Base-by-base conservation (phyloP, 1,140 invertebrate genomes). In the Gonatopus flavifemur region DNA sequence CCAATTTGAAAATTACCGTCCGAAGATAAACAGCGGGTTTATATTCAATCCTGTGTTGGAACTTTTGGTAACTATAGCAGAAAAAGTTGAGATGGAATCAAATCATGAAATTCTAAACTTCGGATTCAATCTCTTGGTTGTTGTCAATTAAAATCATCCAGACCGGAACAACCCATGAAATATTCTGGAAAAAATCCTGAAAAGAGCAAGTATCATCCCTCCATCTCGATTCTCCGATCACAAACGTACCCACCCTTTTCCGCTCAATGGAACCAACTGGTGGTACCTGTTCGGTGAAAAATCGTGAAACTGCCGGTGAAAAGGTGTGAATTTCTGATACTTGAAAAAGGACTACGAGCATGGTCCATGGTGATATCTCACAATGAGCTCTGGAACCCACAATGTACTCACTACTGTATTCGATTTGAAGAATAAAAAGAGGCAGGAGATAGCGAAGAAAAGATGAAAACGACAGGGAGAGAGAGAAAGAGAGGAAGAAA, bases 261-360 rank as follows among this genome's bases (percentile, higher is more conserved):
- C 63, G 63, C 64, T 67, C 60, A 66, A 67, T 67, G 59, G 55
- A 57, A 58, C 52, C n/a, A n/a, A n/a, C n/a, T n/a, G n/a, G n/a
- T n/a, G n/a, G 57, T 57, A 45, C 54, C 40, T 57, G 57, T 58
- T 55, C n/a, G n/a, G 55, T 62, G 64, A 66, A 67, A 74, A 74
- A 73, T 76, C 65, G 62, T 59, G n/a, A n/a, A n/a, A n/a, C n/a
- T n/a, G 54, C 55, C 65, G 55, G 52, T 70, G 69, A 66, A 72
- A 71, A 73, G 71, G 70, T 71, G 69, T 66, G 69, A 73, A 74
- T 73, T 71, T 70, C 66, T 46, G 47, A 41, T 54, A 35, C 60
- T 70, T 66, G 52, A 64, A 69, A 67, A 69, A 67, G 64, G 49
- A 48, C 57, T 64, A 76, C 73, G 74, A n/a, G n/a, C n/a, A 76